phyloP scores from a whole-genome alignment of 2,888 invertebrate species.

The Hyalella azteca region DNA sequence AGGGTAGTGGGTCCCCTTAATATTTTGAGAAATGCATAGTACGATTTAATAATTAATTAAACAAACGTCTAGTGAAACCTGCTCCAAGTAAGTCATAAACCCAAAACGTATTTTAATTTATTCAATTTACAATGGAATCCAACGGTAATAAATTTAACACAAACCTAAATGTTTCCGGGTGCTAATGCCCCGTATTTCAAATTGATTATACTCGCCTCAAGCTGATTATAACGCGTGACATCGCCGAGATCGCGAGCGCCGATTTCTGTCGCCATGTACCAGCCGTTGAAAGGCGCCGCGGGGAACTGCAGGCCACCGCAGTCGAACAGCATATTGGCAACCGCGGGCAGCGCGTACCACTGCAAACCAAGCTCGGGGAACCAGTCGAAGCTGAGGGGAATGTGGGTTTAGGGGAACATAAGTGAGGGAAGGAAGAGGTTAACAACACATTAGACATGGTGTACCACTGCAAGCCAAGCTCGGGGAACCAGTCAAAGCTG shows the following conservation, averaged over 20 bases:
- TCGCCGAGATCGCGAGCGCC: slow-evolving; percentile 92
- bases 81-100: too few relatives aligned
- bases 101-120: too few relatives aligned
- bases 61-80: too few relatives aligned
- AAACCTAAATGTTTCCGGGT: too few relatives aligned
- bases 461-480: slow-evolving; percentile 87
- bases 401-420: not conserved
- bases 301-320: slow-evolving; percentile 94
- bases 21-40: too few relatives aligned
- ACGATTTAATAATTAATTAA: too few relatives aligned
- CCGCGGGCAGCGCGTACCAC: slow-evolving; percentile 92
- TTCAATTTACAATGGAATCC: too few relatives aligned
- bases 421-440: not conserved
- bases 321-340: slow-evolving; percentile 90
- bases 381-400: slow-evolving; percentile 77
- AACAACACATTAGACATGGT: too few relatives aligned
- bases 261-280: slow-evolving; percentile 98
- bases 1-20: too few relatives aligned
- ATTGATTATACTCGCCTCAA: slow-evolving; percentile 84
- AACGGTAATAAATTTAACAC: too few relatives aligned
- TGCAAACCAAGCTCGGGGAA: slow-evolving; percentile 82
- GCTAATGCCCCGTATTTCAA: too few relatives aligned
- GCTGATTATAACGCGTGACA: slow-evolving; percentile 81
- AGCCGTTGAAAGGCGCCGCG: slow-evolving; percentile 92
- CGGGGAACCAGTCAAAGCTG: slow-evolving; percentile 88